phyloP scores from a whole-genome alignment of 2,797 vertebrate species.

The Acanthopagrus latus region DNA sequence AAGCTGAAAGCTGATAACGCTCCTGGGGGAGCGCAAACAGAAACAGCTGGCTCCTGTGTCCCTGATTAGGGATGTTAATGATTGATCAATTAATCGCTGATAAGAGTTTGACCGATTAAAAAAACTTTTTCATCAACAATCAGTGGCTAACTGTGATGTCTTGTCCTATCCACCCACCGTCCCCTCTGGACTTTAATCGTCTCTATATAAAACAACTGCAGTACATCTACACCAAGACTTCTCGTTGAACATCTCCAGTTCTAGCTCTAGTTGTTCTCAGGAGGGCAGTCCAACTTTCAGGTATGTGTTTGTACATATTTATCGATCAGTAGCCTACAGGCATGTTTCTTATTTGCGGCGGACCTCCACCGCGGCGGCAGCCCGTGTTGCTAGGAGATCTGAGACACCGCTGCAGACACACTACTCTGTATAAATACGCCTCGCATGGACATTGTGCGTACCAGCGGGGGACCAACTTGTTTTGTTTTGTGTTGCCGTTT shows the following conservation, averaged over 20 bases:
- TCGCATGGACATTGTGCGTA: conserved; percentile 12
- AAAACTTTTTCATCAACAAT: no score
- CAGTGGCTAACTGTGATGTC: background rate
- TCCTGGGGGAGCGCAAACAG: no score
- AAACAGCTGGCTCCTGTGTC: no score
- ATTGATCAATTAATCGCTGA: no score
- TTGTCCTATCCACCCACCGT: background rate
- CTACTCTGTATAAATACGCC: conserved; percentile 26
- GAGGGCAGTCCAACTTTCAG: background rate
- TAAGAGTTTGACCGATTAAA: no score
- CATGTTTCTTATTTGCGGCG: background rate
- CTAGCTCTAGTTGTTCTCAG: background rate
- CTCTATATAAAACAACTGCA: no score
- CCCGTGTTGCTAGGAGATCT: conserved; percentile 62
- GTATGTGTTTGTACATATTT: conserved; percentile 2
- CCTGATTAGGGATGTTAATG: no score
- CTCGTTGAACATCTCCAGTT: no score
- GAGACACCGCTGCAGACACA: conserved; percentile 34
- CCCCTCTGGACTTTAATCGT: no score
- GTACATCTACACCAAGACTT: no score
- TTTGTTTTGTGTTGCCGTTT: conserved; percentile 18
- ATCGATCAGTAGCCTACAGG: conserved; percentile 8
- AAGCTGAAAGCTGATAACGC: no score
- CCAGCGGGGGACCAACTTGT: background rate
- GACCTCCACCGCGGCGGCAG: conserved; percentile 4